Conservation (phyloP, 2,113 vertebrate species). For the Hyperoodon ampullatus region DNA sequence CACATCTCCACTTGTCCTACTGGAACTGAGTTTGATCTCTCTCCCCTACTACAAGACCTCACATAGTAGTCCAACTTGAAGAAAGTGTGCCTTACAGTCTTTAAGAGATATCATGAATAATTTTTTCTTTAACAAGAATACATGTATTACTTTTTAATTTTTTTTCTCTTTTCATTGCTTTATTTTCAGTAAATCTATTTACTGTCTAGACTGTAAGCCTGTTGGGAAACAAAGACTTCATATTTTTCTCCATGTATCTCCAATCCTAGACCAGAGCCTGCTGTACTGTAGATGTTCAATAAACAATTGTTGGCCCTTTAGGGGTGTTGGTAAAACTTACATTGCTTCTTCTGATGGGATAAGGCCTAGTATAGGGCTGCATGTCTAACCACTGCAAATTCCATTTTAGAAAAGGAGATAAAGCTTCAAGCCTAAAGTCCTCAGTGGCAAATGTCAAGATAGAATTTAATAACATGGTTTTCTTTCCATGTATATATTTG, state of each 20-base stretch:
- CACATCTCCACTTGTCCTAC: not conserved
- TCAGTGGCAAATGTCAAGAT: not conserved
- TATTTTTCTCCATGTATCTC: not conserved
- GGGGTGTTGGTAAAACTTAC: not conserved
- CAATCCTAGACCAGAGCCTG: not conserved
- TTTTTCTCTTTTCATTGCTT: not conserved
- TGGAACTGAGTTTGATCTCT: not conserved
- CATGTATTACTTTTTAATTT: not conserved
- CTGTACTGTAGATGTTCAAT: not conserved
- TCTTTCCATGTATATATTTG: not conserved
- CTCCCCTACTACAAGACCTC: not conserved
- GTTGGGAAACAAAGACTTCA: not conserved
- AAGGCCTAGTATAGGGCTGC: not conserved
- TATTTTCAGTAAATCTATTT: not conserved
- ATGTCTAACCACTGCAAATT: not conserved
- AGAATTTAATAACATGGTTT: not conserved
- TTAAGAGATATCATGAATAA: not conserved
- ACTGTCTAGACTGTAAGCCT: not conserved
- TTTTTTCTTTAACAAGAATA: not conserved
- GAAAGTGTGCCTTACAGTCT: not conserved
- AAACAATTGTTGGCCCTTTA: not conserved
- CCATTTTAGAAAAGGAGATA: not conserved
- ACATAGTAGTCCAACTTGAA: not conserved
- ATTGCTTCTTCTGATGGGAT: not conserved
- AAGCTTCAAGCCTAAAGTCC: not conserved